A percentile compares a stretch with the other conserved stretches of the same genome.
These are phyloP conservation scores for Heptranchias perlo DNA, from an alignment of 2,113 vertebrate genomes.

Conservation along the genomic window DNA sequence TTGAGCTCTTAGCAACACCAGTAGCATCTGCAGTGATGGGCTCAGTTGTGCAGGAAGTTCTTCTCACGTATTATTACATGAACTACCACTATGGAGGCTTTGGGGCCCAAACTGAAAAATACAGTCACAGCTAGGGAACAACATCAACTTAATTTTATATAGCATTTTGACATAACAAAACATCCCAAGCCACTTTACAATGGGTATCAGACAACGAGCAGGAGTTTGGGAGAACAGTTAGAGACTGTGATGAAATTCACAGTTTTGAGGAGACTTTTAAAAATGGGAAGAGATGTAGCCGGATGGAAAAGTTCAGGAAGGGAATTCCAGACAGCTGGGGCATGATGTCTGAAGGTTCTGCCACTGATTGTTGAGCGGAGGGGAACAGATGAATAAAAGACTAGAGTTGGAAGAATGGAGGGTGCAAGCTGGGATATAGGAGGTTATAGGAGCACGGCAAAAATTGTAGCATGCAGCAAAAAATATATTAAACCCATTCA, in stretches of 20 bases:
- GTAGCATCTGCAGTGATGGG: background rate
- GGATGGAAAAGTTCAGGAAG: background rate
- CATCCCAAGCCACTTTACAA: background rate
- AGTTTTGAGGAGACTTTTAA: background rate
- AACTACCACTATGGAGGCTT: background rate
- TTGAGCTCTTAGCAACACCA: background rate
- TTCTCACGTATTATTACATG: background rate
- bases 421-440: background rate
- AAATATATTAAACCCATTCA: background rate
- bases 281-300: background rate
- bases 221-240: background rate
- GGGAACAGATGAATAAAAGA: background rate
- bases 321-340: background rate
- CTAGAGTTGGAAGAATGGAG: background rate
- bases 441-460: background rate
- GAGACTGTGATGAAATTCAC: background rate
- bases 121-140: background rate
- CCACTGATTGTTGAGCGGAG: background rate
- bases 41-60: background rate
- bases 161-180: no score
- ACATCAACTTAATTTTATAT: background rate
- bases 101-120: background rate
- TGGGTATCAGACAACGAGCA: background rate
- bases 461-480: background rate
- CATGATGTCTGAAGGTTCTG: background rate